Base-by-base conservation (phyloP, 2,888 invertebrate species). In the Lasioglossum villosulum region DNA sequence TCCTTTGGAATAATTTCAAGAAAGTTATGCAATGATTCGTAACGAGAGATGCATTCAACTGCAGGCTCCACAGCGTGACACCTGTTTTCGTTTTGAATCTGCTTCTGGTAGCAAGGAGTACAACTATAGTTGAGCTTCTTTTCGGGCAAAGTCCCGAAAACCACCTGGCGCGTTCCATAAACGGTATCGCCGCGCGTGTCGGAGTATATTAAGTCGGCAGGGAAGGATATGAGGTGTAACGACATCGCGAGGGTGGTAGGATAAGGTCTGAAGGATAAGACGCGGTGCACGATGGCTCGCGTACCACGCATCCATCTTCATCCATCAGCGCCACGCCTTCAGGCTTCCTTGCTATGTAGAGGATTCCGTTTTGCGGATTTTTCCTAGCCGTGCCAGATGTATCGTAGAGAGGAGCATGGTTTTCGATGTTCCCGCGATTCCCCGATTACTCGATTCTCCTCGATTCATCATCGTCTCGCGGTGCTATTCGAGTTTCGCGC, bases 241-340 rank as follows among this genome's bases (percentile, higher is more conserved):
- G 89, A 87, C 86, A 78, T 81, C 71, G 73, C 78, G 72, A 14
- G 83, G 59, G 83, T 37, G 77, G 42, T 63, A 68, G 79, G 74
- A 75, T 6, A 63, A 75, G 81, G 30, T 80, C 77, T 78, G n/a
- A 34, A 75, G 76, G 23, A 52, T 52, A 52, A 52, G 52, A n/a
- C 30, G 77, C 59, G 73, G 75, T 81, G 52, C 52, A 52, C 23
- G 52, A 52, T 52, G 52, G 52, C 23, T 52, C 89, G 82, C 90
- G 89, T 90, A 87, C 82, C 37, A 74, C 88, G 86, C 94, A 94
- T 94, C 94, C 92, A 94, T 94, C 94, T 94, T 94, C 94, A 94
- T 94, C 94, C 94, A 94, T 94, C 94, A 94, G 89, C 84, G 10
- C 72, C 85, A 75, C 81, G 78, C 81, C 88, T 86, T 82, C 79